Percentiles rank a stretch among this genome's conserved stretches.
These are phyloP conservation scores for Antechinus flavipes DNA, from an alignment of 2,113 vertebrate species.

Conservation along the genomic window DNA sequence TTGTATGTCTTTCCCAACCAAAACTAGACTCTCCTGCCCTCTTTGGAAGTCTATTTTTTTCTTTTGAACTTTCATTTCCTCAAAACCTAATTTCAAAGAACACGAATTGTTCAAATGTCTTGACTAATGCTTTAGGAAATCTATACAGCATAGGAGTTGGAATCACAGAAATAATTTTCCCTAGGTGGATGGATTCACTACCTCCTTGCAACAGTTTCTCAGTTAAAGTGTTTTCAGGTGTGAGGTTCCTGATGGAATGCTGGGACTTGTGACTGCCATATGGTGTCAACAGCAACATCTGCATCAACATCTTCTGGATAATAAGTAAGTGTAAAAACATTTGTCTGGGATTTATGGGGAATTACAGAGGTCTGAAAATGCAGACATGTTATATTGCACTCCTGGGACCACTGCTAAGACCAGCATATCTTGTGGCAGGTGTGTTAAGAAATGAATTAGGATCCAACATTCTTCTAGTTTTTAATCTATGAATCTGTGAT, in stretches of 20 bases:
- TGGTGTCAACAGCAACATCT: neutral
- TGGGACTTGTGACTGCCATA: slow-evolving; percentile 7
- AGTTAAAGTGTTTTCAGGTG: neutral
- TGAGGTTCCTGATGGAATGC: neutral
- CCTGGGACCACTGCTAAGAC: slow-evolving; percentile 6
- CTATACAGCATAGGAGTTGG: neutral
- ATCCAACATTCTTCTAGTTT: neutral
- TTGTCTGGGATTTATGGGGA: slow-evolving; percentile 3
- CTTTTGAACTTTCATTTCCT: neutral
- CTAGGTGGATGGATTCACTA: no score
- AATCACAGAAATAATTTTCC: neutral
- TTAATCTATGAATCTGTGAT: neutral
- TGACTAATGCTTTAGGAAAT: neutral
- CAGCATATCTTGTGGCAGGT: neutral
- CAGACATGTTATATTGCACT: neutral
- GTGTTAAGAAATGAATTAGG: slow-evolving; percentile 1
- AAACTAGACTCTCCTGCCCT: neutral
- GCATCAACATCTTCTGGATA: neutral
- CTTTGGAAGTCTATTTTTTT: neutral
- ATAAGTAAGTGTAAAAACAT: slow-evolving; percentile 1
- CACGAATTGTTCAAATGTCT: neutral
- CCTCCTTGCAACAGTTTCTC: neutral
- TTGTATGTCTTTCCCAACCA: neutral
- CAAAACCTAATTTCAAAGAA: slow-evolving; percentile 6
- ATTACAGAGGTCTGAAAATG: neutral